Evolutionary conservation across 1,140 invertebrate species (phyloP).

Genomic region (Zaprionus vittiger): DNA sequence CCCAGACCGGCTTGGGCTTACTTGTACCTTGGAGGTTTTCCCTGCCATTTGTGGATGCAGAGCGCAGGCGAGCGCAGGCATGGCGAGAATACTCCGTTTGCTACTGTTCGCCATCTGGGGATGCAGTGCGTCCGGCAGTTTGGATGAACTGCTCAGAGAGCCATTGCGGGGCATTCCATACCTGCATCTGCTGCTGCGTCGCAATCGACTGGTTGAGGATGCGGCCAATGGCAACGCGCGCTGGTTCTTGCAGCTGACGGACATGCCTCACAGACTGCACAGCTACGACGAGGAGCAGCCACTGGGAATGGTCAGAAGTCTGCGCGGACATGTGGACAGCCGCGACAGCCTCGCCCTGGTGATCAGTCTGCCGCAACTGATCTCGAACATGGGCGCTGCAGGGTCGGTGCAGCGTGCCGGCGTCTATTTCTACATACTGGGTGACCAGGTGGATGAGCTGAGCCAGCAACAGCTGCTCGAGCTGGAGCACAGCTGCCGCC

Average conservation of each 20-base stretch:
- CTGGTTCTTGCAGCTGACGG: constrained; percentile 50
- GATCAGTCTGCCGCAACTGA: constrained; percentile 35
- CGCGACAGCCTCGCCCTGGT: constrained; percentile 45
- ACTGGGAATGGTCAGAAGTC: constrained; percentile 1
- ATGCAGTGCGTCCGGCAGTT: background rate
- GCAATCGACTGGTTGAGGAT: constrained; percentile 26
- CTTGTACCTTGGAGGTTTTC: background rate
- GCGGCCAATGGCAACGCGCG: constrained; percentile 46
- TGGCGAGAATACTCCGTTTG: constrained; percentile 12
- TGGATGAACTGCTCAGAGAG: constrained; percentile 43
- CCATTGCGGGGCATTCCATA: constrained; percentile 42
- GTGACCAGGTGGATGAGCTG: constrained; percentile 32
- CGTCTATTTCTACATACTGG: constrained; percentile 55
- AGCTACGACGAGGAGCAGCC: constrained; percentile 38
- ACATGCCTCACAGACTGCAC: constrained; percentile 32
- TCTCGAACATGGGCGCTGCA: constrained; percentile 30
- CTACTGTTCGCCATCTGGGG: constrained; percentile 1
- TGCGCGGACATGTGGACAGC: constrained; percentile 11
- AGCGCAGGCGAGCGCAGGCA: constrained; percentile 35
- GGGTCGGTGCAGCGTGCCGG: constrained; percentile 23
- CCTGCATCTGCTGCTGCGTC: constrained; percentile 50
- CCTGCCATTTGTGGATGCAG: constrained; percentile 51
- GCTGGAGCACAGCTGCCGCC: constrained; percentile 51
- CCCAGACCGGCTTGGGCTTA: background rate
- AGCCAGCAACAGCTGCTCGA: constrained; percentile 13